Evolutionary conservation across 2,797 vertebrate genomes (phyloP).

Genomic region (Tadarida brasiliensis): DNA sequence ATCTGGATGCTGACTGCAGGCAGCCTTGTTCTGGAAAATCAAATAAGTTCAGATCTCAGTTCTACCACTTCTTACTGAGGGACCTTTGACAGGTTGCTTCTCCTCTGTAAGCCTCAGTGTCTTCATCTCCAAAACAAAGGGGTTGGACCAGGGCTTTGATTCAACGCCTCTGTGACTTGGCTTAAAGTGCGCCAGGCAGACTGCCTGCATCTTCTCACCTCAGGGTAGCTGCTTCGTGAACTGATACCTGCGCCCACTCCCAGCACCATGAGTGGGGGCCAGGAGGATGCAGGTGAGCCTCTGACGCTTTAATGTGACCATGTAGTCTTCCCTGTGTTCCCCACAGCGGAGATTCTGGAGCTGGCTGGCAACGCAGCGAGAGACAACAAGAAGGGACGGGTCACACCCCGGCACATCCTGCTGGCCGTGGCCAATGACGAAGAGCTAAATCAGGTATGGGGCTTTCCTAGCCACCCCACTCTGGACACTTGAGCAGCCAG

Average conservation of each 20-base stretch:
- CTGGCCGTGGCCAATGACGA: constrained; percentile 98
- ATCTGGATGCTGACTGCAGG: background rate
- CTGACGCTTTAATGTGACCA: background rate
- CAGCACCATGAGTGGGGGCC: background rate
- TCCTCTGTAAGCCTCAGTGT: background rate
- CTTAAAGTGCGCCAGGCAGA: background rate
- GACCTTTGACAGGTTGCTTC: background rate
- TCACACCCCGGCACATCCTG: constrained; percentile 95
- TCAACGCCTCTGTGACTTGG: background rate
- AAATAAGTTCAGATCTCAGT: background rate
- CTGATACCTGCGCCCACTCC: background rate
- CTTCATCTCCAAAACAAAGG: background rate
- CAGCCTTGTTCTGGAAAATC: background rate
- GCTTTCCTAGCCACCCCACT: background rate
- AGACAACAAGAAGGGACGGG: constrained; percentile 99
- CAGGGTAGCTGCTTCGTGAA: background rate
- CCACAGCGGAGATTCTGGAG: constrained; percentile 97
- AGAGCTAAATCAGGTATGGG: constrained; percentile 96
- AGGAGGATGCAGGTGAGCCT: background rate
- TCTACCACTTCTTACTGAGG: background rate
- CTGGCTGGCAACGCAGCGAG: constrained; percentile 98
- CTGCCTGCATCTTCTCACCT: background rate
- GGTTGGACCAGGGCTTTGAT: background rate
- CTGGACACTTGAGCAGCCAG: background rate
- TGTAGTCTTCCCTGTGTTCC: constrained; percentile 58